Base-by-base conservation (phyloP, 2,888 invertebrate species). In the Aleiodes testaceus region DNA sequence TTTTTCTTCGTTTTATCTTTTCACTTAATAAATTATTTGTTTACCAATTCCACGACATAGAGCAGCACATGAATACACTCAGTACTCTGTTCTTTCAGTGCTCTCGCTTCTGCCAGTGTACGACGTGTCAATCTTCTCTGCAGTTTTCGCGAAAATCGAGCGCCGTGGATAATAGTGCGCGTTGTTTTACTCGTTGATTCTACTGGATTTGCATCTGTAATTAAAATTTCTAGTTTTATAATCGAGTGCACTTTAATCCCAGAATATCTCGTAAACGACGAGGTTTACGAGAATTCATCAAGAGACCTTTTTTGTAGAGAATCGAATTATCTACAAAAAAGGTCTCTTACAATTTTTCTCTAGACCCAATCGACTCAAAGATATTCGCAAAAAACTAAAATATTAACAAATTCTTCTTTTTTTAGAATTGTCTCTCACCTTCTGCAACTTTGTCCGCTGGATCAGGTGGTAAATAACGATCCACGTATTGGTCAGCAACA, bases 401-500 rank as follows among this genome's bases (percentile, higher is more conserved):
- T n/a, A n/a, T n/a, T n/a, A n/a, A n/a, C n/a, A n/a, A 2, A 26
- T 5, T 26, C 26, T 26, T 2, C 5, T 26, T 26, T 26, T 26
- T 26, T 26, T 52, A 26, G 49, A 30, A 26, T 36, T 22, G 7
- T 20, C 30, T 26, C 69, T 78, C 83, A 93, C 93, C 92, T 81
- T 93, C 93, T 74, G 87, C 87, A 70, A 89, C 89, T 85, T 92
- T 92, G 82, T 92, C 92, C 47, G 90, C 88, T 1, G 85, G 82
- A 84, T 92, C 92, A 7, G 91, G 91, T 22, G 95, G 94, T 77
- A 95, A 89, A 86, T 93, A 94, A 87, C 91, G 94, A 88, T 95
- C 95, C 59, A 95, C 93, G 82, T 94, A 95, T 83, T 92, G 92
- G 83, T 95, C 95, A 22, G 95, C 95, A 18, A 92, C 92, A 78